Evolutionary conservation across 1,140 invertebrate genomes (phyloP), one percentile per base, ranked within the genome.

Genomic region (Apis laboriosa): DNA sequence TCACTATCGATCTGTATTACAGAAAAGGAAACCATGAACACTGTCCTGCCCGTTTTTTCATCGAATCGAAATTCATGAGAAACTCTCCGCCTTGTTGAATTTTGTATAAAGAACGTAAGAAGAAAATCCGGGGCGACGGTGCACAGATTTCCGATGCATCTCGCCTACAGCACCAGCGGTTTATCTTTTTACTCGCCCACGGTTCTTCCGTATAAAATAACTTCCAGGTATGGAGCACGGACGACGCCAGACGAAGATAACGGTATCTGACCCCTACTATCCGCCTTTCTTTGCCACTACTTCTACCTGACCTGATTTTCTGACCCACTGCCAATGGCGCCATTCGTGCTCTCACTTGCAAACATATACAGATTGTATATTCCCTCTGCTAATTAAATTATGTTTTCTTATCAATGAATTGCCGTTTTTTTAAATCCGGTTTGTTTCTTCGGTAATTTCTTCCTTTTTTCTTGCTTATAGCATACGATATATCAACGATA

Each of bases 291-390:
- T 88, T 86, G 73, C 84, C 82, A 83, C 55, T 63, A 71, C 61
- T 73, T 71, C 74, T 73, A 87, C 60, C 74, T 87, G 92, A 91
- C 92, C 92, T 91, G 91, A 93, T 93, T 93, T 93, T 90, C 90
- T 93, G 92, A 93, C 92, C 92, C 88, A 93, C 88, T 93, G 91
- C 84, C 84, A 80, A 61, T 82, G 87, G 84, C 87, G 81, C 77
- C 76, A 77, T 88, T 81, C 53, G 28, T 17, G 43, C 49, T 72
- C 91, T 91, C 86, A 93, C 87, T 24, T 70, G 71, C 81, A 77
- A 66, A 61, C 28, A 82, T 24, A 60, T 51, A 43, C 34, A 43
- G 34, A 43, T 43, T 43, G 34, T 43, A 7, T 7, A 43, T 43
- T 34, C 24, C 11, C 60, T 76, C 34, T 34, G 85, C 84, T 88